Conservation (phyloP, 2,797 vertebrate genomes). For the Enteromius anoplus region DNA sequence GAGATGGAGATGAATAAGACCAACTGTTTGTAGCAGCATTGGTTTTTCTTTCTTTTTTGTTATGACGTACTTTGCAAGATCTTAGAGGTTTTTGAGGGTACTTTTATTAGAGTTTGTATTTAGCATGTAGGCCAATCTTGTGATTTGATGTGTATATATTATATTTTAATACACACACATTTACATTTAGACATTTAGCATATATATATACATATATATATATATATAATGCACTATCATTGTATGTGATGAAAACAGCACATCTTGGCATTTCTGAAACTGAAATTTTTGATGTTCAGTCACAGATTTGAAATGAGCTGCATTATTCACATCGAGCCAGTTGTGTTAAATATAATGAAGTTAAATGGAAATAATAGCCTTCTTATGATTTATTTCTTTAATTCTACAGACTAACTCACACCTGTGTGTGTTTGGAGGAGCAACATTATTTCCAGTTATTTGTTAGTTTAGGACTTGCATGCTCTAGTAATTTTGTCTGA, state of each 20-base stretch:
- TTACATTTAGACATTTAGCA: too few relatives aligned
- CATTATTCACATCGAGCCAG: background rate
- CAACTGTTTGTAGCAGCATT: background rate
- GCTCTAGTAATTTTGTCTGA: slow-evolving; percentile 17
- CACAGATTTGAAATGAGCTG: background rate
- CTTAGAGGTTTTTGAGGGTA: background rate
- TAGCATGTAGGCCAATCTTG: background rate
- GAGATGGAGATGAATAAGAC: background rate
- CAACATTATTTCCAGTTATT: slow-evolving; percentile 14
- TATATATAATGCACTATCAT: background rate
- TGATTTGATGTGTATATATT: background rate
- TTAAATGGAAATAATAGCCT: background rate
- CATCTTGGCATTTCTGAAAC: background rate
- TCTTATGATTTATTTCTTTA: background rate
- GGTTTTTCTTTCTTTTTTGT: background rate
- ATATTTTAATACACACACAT: too few relatives aligned
- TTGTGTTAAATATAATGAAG: background rate
- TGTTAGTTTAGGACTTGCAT: slow-evolving; percentile 23
- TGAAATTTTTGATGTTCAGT: background rate
- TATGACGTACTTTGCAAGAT: background rate
- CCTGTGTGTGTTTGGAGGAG: background rate
- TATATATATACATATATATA: background rate
- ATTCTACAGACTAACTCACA: background rate
- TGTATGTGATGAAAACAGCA: background rate
- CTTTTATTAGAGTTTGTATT: background rate